Evolutionary conservation across 2,888 invertebrate species (phyloP).

Genomic region (Anthophora plumipes): DNA sequence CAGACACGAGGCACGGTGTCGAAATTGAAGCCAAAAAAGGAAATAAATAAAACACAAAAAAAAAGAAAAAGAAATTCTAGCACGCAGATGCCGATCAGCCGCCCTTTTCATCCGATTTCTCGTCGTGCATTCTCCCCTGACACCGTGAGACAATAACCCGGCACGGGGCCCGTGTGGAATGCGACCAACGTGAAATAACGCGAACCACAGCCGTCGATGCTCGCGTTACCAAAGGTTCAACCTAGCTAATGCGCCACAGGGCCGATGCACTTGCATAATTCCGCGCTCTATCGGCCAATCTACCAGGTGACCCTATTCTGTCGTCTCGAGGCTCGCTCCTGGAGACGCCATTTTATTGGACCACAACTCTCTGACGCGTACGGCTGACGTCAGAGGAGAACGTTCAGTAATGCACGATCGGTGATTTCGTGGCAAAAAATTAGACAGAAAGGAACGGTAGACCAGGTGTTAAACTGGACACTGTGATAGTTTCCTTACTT

Average conservation of each 20-base stretch:
- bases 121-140: slow-evolving; percentile 42
- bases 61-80: slow-evolving; percentile 15
- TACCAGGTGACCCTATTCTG: slow-evolving; percentile 41
- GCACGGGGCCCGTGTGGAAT: slow-evolving; percentile 41
- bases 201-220: slow-evolving; percentile 46
- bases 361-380: not conserved
- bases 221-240: slow-evolving; percentile 42
- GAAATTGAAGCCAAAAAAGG: too few species aligned
- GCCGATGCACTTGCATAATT: slow-evolving; percentile 59
- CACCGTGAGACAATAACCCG: slow-evolving; percentile 59
- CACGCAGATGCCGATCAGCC: slow-evolving; percentile 35
- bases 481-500: not conserved
- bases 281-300: slow-evolving; percentile 50
- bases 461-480: not conserved
- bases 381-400: slow-evolving; percentile 26
- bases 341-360: slow-evolving; percentile 42
- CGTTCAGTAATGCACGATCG: not conserved
- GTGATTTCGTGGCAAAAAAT: not conserved
- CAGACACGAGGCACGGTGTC: too few species aligned
- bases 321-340: slow-evolving; percentile 28
- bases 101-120: slow-evolving; percentile 48
- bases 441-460: not conserved
- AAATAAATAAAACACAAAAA: not conserved
- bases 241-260: slow-evolving; percentile 34
- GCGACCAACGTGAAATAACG: slow-evolving; percentile 61